Evolutionary conservation across 2,888 invertebrate genomes (phyloP).

Genomic region (Altica lythri): DNA sequence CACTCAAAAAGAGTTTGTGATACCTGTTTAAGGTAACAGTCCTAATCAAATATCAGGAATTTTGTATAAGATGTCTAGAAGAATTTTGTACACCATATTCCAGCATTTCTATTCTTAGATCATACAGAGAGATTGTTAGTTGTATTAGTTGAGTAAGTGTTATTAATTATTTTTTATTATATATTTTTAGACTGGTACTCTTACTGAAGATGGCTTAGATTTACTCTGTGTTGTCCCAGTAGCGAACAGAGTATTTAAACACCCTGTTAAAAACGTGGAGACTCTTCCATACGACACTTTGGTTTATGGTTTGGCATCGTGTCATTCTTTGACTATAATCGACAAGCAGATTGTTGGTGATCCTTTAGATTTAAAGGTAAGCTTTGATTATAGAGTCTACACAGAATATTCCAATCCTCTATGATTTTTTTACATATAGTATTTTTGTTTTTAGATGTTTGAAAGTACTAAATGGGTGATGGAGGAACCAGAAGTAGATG

Average conservation of each 20-base stretch:
- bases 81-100: no score
- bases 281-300: slow-evolving; percentile 57
- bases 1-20: no score
- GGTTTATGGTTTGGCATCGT: slow-evolving; percentile 81
- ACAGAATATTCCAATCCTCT: neutral
- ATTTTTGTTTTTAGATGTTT: slow-evolving; percentile 79
- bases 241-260: slow-evolving; percentile 57
- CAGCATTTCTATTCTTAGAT: no score
- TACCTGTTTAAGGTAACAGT: no score
- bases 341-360: slow-evolving; percentile 88
- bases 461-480: slow-evolving; percentile 90
- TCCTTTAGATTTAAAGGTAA: slow-evolving; percentile 87
- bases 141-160: no score
- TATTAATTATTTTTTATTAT: slow-evolving; percentile 20
- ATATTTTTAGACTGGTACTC: slow-evolving; percentile 80
- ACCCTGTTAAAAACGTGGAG: slow-evolving; percentile 58
- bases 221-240: slow-evolving; percentile 89
- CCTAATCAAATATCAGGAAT: no score
- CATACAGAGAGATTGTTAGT: no score
- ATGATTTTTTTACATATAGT: neutral
- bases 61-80: no score
- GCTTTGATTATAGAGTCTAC: slow-evolving; percentile 4
- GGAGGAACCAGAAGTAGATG: slow-evolving; percentile 85
- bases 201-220: slow-evolving; percentile 95
- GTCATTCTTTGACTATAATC: slow-evolving; percentile 91